Conservation (phyloP, 2,888 invertebrate species). For the Tenodera sinensis region DNA sequence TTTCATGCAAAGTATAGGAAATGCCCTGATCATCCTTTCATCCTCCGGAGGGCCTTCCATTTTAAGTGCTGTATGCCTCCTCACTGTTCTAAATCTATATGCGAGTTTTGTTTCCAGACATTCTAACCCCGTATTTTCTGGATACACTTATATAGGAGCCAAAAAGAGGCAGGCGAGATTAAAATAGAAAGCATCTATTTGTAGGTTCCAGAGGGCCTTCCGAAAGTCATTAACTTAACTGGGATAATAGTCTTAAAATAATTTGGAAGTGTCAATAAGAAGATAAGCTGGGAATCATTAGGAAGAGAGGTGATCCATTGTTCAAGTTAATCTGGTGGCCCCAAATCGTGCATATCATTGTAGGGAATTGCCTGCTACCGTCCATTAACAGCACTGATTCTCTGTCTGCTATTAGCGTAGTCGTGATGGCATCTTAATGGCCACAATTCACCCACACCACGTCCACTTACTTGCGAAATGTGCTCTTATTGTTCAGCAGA, state of each 20-base stretch:
- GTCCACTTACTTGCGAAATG: not conserved
- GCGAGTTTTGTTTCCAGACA: too few species aligned
- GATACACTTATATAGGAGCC: too few species aligned
- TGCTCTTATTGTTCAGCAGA: not conserved
- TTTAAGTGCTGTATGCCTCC: too few species aligned
- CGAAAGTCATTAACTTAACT: not conserved
- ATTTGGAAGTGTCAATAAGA: not conserved
- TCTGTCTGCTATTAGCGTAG: constrained; percentile 2
- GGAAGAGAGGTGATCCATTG: not conserved
- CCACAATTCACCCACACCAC: not conserved
- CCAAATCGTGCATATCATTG: constrained; percentile 29
- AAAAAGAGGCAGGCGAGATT: too few species aligned
- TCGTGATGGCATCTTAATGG: constrained; percentile 24
- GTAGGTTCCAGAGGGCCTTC: not conserved
- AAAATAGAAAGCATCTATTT: not conserved
- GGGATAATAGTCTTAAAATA: not conserved
- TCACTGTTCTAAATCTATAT: too few species aligned
- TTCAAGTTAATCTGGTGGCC: not conserved
- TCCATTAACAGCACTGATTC: constrained; percentile 10
- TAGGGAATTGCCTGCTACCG: constrained; percentile 27
- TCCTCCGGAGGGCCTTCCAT: too few species aligned
- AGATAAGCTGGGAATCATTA: not conserved
- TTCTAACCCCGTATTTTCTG: too few species aligned
- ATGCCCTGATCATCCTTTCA: too few species aligned
- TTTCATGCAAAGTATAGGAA: too few species aligned